Conservation (phyloP, 2,113 vertebrate genomes). For the Aspiorhynchus laticeps region DNA sequence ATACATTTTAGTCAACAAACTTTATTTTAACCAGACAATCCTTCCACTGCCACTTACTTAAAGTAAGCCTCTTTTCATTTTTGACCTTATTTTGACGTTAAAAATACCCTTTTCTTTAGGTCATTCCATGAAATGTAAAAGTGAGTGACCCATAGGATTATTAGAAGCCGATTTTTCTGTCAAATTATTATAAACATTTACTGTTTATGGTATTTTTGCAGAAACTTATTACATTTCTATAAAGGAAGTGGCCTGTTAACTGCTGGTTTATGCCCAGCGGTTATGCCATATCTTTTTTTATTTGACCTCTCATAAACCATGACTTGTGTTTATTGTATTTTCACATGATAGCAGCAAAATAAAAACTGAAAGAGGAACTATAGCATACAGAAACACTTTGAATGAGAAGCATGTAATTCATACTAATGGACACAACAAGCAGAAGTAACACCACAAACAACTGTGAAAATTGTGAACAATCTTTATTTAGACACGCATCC, state of each 20-base stretch:
- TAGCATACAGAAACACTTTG: background rate
- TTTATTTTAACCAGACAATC: background rate
- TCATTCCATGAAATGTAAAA: background rate
- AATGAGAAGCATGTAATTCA: background rate
- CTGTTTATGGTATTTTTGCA: background rate
- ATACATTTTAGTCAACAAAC: background rate
- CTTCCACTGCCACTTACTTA: background rate
- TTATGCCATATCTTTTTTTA: background rate
- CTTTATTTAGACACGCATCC: constrained; percentile 37
- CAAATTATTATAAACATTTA: background rate
- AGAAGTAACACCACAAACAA: background rate
- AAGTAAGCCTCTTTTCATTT: background rate
- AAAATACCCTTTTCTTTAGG: background rate
- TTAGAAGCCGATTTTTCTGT: background rate
- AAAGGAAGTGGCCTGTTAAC: background rate
- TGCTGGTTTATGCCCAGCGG: background rate
- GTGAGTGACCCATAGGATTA: background rate
- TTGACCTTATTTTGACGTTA: background rate
- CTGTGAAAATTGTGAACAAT: background rate
- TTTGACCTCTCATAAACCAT: background rate
- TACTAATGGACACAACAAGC: background rate
- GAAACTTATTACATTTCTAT: background rate
- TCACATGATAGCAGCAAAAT: background rate
- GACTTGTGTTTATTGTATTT: background rate
- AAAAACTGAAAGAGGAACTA: background rate